These are phyloP conservation scores for Anas platyrhynchos DNA, from an alignment of 2,113 vertebrate species.

Conservation along the genomic window DNA sequence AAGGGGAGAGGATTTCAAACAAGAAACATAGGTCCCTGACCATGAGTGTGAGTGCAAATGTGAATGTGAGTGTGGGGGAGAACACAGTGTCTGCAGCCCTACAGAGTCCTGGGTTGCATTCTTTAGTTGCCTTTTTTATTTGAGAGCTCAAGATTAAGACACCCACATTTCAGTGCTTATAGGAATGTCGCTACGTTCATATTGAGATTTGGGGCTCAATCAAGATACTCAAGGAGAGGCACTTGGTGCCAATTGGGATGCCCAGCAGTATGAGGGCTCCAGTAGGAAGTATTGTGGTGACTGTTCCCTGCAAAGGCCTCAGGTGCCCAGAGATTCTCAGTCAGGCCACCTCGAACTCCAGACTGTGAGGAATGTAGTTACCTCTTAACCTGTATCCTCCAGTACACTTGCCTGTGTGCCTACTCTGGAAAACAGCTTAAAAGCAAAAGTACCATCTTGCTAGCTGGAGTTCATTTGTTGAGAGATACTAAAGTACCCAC, in stretches of 20 bases:
- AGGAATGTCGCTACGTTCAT: not conserved
- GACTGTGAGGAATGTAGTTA: not conserved
- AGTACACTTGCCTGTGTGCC: not conserved
- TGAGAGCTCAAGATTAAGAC: not conserved
- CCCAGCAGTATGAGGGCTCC: not conserved
- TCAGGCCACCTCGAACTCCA: not conserved
- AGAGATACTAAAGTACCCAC: not conserved
- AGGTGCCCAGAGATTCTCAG: not conserved
- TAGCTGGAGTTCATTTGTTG: not conserved
- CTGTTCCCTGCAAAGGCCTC: not conserved
- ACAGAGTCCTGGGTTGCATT: not conserved
- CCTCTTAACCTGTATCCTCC: not conserved
- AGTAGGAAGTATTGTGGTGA: not conserved
- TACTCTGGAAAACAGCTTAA: not conserved
- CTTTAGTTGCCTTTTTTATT: not conserved
- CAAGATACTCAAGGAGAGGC: not conserved
- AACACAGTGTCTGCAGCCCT: not conserved
- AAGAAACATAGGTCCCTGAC: not conserved
- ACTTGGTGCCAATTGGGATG: not conserved
- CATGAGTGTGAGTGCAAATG: not conserved
- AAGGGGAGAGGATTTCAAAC: not conserved
- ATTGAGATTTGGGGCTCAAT: not conserved
- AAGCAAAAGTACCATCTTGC: not conserved
- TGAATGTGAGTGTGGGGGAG: accelerated
- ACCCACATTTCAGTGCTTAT: not conserved